phyloP scores from a whole-genome alignment of 2,797 vertebrate genomes.

The Gymnoscopelus braueri region DNA sequence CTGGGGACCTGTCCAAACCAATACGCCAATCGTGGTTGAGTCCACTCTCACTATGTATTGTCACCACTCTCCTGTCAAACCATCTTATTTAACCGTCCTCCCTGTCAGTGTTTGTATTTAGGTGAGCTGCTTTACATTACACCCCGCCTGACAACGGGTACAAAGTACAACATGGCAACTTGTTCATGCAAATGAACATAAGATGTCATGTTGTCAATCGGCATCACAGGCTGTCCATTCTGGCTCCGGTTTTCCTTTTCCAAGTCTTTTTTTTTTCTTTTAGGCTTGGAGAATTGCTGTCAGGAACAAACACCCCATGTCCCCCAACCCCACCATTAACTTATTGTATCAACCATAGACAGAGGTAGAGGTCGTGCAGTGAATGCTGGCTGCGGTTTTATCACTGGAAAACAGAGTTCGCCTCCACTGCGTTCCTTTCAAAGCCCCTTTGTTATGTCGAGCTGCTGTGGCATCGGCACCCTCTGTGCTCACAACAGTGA shows the following conservation, averaged over 20 bases:
- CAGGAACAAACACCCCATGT: not conserved
- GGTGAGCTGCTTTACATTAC: not conserved
- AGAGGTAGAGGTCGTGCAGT: not conserved
- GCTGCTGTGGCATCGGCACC: not conserved
- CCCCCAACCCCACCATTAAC: not conserved
- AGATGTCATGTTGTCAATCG: not conserved
- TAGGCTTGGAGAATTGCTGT: not conserved
- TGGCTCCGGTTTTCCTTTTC: not conserved
- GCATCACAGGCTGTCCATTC: not conserved
- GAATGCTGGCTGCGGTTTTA: not conserved
- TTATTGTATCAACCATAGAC: not conserved
- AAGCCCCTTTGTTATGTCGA: not conserved
- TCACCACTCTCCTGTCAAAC: not conserved
- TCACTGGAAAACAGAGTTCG: not conserved
- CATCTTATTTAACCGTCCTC: not conserved
- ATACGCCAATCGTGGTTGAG: not conserved
- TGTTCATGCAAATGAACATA: not conserved
- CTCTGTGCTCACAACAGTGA: not conserved
- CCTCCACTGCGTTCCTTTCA: not conserved
- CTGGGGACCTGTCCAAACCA: not conserved
- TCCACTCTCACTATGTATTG: not conserved
- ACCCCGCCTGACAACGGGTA: not conserved
- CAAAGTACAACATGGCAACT: not conserved
- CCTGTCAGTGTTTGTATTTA: not conserved
- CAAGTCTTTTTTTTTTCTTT: not conserved